Percentiles rank a stretch among this genome's conserved stretches.
phyloP scores from a whole-genome alignment of 30 jellyfish, hydroid and myxozoan genomes.

The Chironex yamaguchii region DNA sequence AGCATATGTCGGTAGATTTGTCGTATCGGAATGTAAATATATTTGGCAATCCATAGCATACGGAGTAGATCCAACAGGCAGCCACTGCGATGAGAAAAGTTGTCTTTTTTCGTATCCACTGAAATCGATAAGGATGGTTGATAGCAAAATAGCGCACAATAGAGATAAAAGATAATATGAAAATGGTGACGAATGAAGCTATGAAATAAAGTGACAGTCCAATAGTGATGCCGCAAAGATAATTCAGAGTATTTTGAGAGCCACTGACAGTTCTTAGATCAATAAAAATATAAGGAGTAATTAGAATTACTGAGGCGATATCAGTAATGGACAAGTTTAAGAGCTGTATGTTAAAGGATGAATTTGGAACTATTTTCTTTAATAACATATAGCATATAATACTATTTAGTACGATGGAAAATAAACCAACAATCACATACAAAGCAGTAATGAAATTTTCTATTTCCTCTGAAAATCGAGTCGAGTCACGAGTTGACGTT shows the following conservation, averaged over 20 bases:
- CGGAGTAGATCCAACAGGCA: too few species aligned
- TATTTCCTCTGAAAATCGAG: conserved; percentile 36
- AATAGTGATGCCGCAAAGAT: conserved; percentile 75
- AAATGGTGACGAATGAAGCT: conserved; percentile 79
- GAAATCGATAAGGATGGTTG: conserved; percentile 81
- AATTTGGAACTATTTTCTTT: conserved; percentile 30
- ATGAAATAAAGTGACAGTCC: conserved; percentile 84
- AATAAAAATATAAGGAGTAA: conserved; percentile 82
- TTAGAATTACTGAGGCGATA: conserved; percentile 60
- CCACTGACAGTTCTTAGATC: conserved; percentile 70
- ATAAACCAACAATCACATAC: conserved; percentile 48
- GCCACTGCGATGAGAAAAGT: conserved; percentile 18
- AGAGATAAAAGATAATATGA: conserved; percentile 82
- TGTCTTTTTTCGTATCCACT: conserved; percentile 61
- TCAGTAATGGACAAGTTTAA: conserved; percentile 86
- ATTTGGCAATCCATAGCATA: too few species aligned
- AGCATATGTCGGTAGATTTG: conserved; percentile 45
- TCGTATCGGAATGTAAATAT: conserved; percentile 54
- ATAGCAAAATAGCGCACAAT: conserved; percentile 86
- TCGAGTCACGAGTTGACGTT: too few species aligned
- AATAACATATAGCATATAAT: conserved; percentile 47
- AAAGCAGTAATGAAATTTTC: conserved; percentile 19
- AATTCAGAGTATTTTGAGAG: conserved; percentile 39
- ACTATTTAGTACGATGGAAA: conserved; percentile 62
- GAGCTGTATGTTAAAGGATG: conserved; percentile 74